These are phyloP conservation scores for Microchrysa polita DNA, from an alignment of 2,888 invertebrate genomes.

Conservation along the genomic window DNA sequence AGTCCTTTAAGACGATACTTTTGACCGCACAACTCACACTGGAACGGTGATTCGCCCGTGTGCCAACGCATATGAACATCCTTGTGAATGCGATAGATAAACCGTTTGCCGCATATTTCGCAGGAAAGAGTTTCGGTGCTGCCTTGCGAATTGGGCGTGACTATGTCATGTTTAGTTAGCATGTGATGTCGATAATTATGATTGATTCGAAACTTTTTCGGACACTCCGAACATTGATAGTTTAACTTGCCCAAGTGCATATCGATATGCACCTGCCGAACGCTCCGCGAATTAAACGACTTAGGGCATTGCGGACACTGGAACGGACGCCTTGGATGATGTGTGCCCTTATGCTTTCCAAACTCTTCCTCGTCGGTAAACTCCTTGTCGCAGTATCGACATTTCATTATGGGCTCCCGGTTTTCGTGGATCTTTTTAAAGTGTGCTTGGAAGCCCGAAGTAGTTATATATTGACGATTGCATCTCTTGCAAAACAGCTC, in stretches of 20 bases:
- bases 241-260: not conserved
- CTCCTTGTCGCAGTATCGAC: no score
- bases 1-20: conserved; percentile 71
- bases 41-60: conserved; percentile 70
- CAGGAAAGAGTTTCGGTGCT: no score
- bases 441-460: not conserved
- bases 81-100: conserved; percentile 49
- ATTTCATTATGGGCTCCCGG: no score
- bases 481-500: conserved; percentile 11
- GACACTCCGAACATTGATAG: conserved; percentile 2
- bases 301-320: no score
- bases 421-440: no score
- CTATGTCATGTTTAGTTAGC: no score
- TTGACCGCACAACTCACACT: conserved; percentile 72
- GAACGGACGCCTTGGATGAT: no score
- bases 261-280: conserved; percentile 26
- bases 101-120: conserved; percentile 49
- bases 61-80: conserved; percentile 69
- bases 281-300: conserved; percentile 20
- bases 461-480: conserved; percentile 13
- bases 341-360: no score
- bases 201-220: not conserved
- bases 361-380: no score
- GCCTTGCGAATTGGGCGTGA: conserved; percentile 47
- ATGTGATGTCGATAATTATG: not conserved